Base-by-base conservation (phyloP, 2,113 vertebrate species). In the Brachionichthys hirsutus region DNA sequence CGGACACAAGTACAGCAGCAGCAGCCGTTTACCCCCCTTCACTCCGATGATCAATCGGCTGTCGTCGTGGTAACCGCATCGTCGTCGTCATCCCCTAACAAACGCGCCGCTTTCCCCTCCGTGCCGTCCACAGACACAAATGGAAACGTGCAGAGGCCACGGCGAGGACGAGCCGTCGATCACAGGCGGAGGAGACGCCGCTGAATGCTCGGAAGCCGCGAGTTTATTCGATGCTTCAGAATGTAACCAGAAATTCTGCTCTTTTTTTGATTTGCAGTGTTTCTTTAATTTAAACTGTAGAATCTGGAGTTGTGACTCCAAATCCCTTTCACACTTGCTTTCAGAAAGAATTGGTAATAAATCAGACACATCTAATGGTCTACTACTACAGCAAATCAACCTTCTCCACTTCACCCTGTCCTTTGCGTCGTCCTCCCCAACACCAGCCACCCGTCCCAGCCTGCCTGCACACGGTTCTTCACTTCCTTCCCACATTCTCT, bases 181-280 rank as follows among this genome's bases (percentile, higher is more conserved):
- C 91, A 91, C 75, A 86, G 91, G 54, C 83, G 89, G 65, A 87
- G 89, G 51, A 77, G 88, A 66, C 78, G 89, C 17, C 91, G 90
- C 65, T 92, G 72, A 87, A 12, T 38, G 36, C 9, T 38, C 12
- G 9, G 12, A 38, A 38, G 12, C 36, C 12, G 36, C 9, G 60
- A 49, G 42, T 67, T 51, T 61, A 71, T 59, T 73, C 62, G 36
- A 38, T 75, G 62, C 78, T 55, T 75, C 16, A 55, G 67, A 77
- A 76, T 82, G 76, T 81, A 57, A 81, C 66, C 48, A 63, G 45
- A 73, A n/a, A 56, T 46, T 49, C 0, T 54, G 12, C 43, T 77
- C 18, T 20, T 19, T 50, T 77, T 75, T 75, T 82, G 78, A 71
- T 22, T 46, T 35, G 69, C 36, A 62, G 54, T 64, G 62, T 71